A percentile compares a stretch with the other conserved stretches of the same genome.
Conservation (phyloP, 2,888 invertebrate species). For the Eulithis prunata region DNA sequence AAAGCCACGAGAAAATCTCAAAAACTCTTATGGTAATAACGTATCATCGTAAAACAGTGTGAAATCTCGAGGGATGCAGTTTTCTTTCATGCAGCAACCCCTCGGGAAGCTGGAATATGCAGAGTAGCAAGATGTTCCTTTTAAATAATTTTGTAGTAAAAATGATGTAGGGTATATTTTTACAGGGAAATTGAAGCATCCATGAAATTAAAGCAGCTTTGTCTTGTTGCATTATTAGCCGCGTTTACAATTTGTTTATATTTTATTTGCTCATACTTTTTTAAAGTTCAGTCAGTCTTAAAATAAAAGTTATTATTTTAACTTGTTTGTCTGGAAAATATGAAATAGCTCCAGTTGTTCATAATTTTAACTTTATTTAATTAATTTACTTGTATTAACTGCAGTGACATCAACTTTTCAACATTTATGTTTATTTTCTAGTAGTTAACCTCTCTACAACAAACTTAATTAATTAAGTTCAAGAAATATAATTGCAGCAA, state of each 20-base stretch:
- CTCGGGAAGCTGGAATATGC: conserved; percentile 48
- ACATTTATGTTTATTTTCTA: no score
- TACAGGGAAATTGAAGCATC: conserved; percentile 20
- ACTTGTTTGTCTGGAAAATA: neutral
- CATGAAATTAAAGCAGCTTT: conserved; percentile 10
- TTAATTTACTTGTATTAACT: neutral
- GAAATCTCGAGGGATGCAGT: conserved; percentile 57
- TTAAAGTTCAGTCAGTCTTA: neutral
- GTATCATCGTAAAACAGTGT: conserved; percentile 52
- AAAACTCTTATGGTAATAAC: conserved; percentile 52
- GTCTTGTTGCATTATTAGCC: neutral
- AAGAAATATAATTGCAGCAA: no score
- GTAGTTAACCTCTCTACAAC: no score
- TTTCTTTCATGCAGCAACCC: conserved; percentile 54
- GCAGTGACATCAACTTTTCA: no score
- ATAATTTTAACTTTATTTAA: neutral
- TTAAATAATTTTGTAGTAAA: conserved; percentile 31
- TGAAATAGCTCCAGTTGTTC: neutral
- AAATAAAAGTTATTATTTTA: neutral
- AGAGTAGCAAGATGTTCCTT: conserved; percentile 36
- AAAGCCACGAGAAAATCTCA: conserved; percentile 41
- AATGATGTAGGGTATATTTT: conserved; percentile 27
- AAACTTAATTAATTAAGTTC: no score
- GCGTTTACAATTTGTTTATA: neutral
- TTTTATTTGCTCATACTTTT: neutral